phyloP scores from a whole-genome alignment of 2,797 vertebrate species.

The Amblyopsis hoosieri region DNA sequence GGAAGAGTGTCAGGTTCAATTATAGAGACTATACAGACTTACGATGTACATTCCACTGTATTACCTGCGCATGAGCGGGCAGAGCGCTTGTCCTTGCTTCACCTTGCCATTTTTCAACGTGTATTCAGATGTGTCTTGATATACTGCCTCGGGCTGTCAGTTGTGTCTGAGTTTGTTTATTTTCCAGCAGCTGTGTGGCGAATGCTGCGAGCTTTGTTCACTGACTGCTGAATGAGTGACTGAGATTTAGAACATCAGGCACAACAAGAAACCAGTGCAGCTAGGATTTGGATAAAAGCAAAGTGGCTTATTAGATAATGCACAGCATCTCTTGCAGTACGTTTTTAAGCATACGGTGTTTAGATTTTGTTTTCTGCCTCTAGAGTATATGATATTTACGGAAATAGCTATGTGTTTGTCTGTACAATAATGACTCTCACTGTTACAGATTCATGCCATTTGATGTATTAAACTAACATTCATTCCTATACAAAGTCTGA shows the following conservation, averaged over 20 bases:
- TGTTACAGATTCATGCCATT: constrained; percentile 70
- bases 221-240: neutral
- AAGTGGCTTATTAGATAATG: constrained; percentile 4
- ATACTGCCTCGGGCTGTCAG: neutral
- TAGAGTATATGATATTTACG: constrained; percentile 52
- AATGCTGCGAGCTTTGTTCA: neutral
- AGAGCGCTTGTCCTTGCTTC: constrained; percentile 45
- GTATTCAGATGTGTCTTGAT: constrained; percentile 16
- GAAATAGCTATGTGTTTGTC: constrained; percentile 37
- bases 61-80: constrained; percentile 42
- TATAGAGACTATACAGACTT: constrained; percentile 44
- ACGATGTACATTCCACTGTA: constrained; percentile 58
- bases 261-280: constrained; percentile 7
- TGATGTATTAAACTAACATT: constrained; percentile 77
- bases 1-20: constrained; percentile 52
- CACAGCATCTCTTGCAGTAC: constrained; percentile 1
- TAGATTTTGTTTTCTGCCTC: constrained; percentile 31
- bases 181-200: constrained; percentile 8
- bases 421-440: constrained; percentile 53
- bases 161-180: constrained; percentile 19
- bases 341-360: constrained; percentile 13
- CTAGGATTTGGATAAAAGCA: constrained; percentile 20
- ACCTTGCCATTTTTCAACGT: constrained; percentile 50
- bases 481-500: constrained; percentile 54
- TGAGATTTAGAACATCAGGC: constrained; percentile 5